Conservation (phyloP, 2,888 invertebrate species). For the Ichneumoninae sp. region DNA sequence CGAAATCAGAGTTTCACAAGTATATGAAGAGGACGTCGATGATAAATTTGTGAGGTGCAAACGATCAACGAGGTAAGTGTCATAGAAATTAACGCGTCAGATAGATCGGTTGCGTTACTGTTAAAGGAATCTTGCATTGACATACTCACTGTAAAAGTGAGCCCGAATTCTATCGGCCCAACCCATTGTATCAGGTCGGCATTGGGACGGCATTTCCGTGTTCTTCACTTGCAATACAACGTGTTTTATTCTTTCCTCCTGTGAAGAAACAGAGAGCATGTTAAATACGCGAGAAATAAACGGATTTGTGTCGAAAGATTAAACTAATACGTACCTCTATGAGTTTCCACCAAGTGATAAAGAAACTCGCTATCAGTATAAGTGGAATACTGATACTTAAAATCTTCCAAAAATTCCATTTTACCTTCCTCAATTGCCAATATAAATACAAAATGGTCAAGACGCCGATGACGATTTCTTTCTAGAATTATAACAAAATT, state of each 20-base stretch:
- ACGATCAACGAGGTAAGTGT: neutral
- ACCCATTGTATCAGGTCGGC: slow-evolving; percentile 75
- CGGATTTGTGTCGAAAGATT: slow-evolving; percentile 12
- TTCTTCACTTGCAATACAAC: slow-evolving; percentile 72
- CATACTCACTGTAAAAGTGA: slow-evolving; percentile 66
- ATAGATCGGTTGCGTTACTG: neutral
- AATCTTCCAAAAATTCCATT: slow-evolving; percentile 67
- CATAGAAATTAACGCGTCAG: neutral
- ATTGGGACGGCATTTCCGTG: slow-evolving; percentile 73
- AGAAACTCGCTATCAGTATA: slow-evolving; percentile 73
- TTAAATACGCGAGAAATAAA: neutral
- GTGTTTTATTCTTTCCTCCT: slow-evolving; percentile 78
- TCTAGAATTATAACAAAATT: slow-evolving; percentile 64
- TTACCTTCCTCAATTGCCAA: slow-evolving; percentile 63
- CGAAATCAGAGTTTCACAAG: neutral
- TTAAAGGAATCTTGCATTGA: neutral
- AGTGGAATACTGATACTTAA: slow-evolving; percentile 68
- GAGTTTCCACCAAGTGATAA: slow-evolving; percentile 78
- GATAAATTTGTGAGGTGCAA: neutral
- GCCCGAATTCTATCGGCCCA: slow-evolving; percentile 66
- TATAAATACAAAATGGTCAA: slow-evolving; percentile 57
- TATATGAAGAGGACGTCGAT: neutral
- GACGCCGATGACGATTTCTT: slow-evolving; percentile 53
- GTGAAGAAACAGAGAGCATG: slow-evolving; percentile 9
- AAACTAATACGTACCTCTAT: slow-evolving; percentile 71